Base-by-base conservation (phyloP, 2,113 vertebrate species). In the Oenanthe melanoleuca region DNA sequence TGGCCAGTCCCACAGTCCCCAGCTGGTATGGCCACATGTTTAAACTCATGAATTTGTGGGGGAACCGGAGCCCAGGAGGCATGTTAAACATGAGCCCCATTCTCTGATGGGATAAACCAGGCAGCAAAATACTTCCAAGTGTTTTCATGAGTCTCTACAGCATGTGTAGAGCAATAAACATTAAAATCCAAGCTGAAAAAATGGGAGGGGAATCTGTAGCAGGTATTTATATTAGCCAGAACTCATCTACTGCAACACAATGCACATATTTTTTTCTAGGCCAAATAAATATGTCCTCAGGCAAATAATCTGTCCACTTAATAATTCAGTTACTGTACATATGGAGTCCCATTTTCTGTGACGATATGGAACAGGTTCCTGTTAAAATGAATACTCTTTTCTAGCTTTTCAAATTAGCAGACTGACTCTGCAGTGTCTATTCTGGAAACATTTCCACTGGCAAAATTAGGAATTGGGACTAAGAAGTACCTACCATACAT, bases 281-380 rank as follows among this genome's bases (percentile, higher is more conserved):
- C 88, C 92, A 94, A 94, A 97, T 95, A 95, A 95, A 88, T 94
- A 90, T 44, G 60, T 88, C 95, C 91, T 94, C 71, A 78, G 83
- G 96, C 96, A 95, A 74, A 96, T 96, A 96, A 97, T 97, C 96
- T 97, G 96, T 86, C 82, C 24, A 73, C 67, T 96, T 96, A 97
- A 97, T 96, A 96, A 97, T 97, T 97, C 82, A 97, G 94, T 95
- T 96, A 95, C 94, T 95, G 94, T 97, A 97, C 96, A 97, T 97
- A 97, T 95, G 96, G 96, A 97, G 95, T 83, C 88, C 88, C 86
- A 90, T 92, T 94, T 97, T 93, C 82, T 74, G 64, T 66, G 56
- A 95, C 1, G 50, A 93, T 80, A 80, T 52, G 47, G 75, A 97
- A 83, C 82, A 95, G 75, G 80, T 96, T 97, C 74, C 79, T 86